Base-by-base conservation (phyloP, 2,113 vertebrate species). In the Lamprotornis superbus region DNA sequence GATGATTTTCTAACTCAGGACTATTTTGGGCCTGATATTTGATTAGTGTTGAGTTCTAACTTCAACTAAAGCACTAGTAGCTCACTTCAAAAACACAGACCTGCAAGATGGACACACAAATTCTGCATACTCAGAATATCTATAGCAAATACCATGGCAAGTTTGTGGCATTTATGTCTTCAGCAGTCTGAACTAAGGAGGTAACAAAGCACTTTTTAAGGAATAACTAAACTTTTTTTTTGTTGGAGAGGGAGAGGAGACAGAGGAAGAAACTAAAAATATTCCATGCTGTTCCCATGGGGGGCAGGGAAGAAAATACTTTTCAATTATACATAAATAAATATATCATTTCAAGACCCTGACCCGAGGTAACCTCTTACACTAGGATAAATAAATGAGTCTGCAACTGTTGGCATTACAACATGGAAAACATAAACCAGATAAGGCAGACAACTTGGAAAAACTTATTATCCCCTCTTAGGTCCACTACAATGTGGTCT, bases 341-440 rank as follows among this genome's bases (percentile, higher is more conserved):
- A 96, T 87, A 93, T n/a, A 91, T 92, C 92, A 96, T 94, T 95
- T 83, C 56, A 95, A 80, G 80, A 60, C 18, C 10, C 56, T 96
- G 85, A 93, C 86, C 74, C 70, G 68, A 88, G 76, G 79, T 73
- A 94, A 94, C 93, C 90, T 91, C 67, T 87, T 87, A 78, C 2
- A 11, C 80, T 56, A 94, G 64, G 8, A 96, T 81, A 97, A 97
- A 96, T 91, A 97, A 96, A 94, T 70, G 28, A 87, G 25, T 65
- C 63, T 80, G 42, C 49, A 88, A 83, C 47, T 67, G 49, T 64
- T 82, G 93, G 55, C 68, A 83, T 31, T 87, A 74, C 50, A 89
- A 82, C 11, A 16, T 53, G 78, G 64, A 96, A 96, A 96, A 89
- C 35, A 93, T 7, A 90, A 94, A 76, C 52, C 37, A 92, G 93